Evolutionary conservation across 2,113 vertebrate genomes (phyloP), one percentile per base, ranked within the genome.

Genomic region (Oryzias curvinotus): DNA sequence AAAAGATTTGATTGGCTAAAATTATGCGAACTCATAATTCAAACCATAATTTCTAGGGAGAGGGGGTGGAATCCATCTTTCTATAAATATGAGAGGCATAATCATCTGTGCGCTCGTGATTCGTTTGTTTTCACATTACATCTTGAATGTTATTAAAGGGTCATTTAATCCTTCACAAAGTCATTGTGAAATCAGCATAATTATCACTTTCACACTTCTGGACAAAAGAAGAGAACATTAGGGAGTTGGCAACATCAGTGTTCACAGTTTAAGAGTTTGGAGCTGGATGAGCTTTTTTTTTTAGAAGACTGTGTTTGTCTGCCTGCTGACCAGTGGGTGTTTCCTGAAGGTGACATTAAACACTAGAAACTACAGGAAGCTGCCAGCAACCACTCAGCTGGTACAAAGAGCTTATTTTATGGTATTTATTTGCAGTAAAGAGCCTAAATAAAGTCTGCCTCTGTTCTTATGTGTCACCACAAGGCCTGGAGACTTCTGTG

Each of bases 1-100:
- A 56, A 69, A 41, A 53, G 54, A 57, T 64, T 71, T 84, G 74
- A 85, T 80, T 62, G 57, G 51, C 69, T 3, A 7, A 44, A 57
- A 59, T 66, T 21, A 42, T n/a, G 25, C 7, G 19, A 65, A 43
- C 28, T 62, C 48, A 53, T 7, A 19, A 19, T 15, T 30, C 36
- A 36, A 36, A 12, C 36, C 12, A 13, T 10, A 10, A 36, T 28
- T 28, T 7, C 26, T 28, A 36, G 2, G 21, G 1, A n/a, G 21
- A 3, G 21, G 21, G 2, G 2, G 10, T 10, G 3, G 12, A 36
- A 36, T 36, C 36, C 8, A 36, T 36, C 36, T 36, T 36, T 36
- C 36, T 36, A 36, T 36, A 36, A 12, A 10, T 36, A 36, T 36
- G 12, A 12, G 36, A 36, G 36, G 36, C 36, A 36, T 36, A 36